These are phyloP conservation scores for Pycnomerus fuliginosus DNA, from an alignment of 2,888 invertebrate species.

Conservation along the genomic window DNA sequence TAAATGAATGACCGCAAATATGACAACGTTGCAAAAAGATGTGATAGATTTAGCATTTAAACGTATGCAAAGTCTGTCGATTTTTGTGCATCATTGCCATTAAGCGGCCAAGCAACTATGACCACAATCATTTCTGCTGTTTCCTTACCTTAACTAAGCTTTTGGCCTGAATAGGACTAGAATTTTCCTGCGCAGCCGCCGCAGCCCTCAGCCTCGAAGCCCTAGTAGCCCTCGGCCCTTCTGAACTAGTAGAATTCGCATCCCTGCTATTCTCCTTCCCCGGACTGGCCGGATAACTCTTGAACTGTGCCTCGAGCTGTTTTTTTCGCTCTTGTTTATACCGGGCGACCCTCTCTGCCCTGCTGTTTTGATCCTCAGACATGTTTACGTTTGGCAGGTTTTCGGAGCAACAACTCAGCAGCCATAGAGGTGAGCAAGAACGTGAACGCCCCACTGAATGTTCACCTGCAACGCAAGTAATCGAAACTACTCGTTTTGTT, in stretches of 20 bases:
- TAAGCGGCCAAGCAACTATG: too few species aligned
- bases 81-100: too few species aligned
- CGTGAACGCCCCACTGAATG: conserved; percentile 30
- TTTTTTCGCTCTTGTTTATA: conserved; percentile 73
- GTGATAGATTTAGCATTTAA: too few species aligned
- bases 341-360: conserved; percentile 65
- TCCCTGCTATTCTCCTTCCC: conserved; percentile 17
- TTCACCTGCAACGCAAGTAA: conserved; percentile 21
- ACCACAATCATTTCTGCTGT: too few species aligned
- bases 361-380: conserved; percentile 52
- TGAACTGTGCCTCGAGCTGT: conserved; percentile 63
- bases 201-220: conserved; percentile 71
- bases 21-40: too few species aligned
- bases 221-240: conserved; percentile 60
- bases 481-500: conserved; percentile 2
- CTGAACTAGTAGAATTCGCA: conserved; percentile 37
- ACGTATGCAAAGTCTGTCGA: too few species aligned
- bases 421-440: conserved; percentile 40
- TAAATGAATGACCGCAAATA: too few species aligned
- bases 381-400: conserved; percentile 36
- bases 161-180: conserved; percentile 36
- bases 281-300: conserved; percentile 22
- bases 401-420: conserved; percentile 33
- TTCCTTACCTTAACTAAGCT: too few species aligned
- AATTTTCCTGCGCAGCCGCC: conserved; percentile 38